phyloP scores from a whole-genome alignment of 2,113 vertebrate genomes.

The Nycticryphes semicollaris region DNA sequence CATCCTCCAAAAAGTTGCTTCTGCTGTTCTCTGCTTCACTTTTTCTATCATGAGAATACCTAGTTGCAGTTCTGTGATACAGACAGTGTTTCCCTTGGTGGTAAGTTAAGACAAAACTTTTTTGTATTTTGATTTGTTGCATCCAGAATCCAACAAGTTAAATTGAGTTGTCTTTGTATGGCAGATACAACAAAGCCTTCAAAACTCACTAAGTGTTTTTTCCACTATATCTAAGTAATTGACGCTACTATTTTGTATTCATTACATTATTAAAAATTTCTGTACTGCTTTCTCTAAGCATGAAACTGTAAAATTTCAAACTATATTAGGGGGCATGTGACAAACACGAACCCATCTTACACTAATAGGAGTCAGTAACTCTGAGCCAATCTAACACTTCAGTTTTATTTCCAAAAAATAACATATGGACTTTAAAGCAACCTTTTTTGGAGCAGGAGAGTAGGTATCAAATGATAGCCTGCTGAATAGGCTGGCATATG shows the following conservation, averaged over 20 bases:
- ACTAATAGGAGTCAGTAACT: not conserved
- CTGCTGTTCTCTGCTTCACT: not conserved
- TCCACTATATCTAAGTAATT: not conserved
- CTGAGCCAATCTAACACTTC: not conserved
- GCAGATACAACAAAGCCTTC: not conserved
- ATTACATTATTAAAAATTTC: not conserved
- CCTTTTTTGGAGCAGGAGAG: not conserved
- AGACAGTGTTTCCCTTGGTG: not conserved
- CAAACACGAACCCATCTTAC: not conserved
- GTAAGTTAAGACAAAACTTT: not conserved
- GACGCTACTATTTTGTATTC: not conserved
- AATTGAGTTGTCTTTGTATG: not conserved
- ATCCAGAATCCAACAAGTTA: not conserved
- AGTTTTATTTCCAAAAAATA: not conserved
- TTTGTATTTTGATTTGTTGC: not conserved
- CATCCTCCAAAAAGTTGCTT: not conserved
- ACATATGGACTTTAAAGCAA: not conserved
- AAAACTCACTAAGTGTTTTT: not conserved
- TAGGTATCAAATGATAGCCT: not conserved
- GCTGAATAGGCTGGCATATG: not conserved
- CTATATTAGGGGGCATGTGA: not conserved
- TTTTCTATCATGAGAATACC: not conserved
- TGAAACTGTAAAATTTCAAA: not conserved
- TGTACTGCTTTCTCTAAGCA: not conserved
- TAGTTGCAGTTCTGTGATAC: not conserved